Base-by-base conservation (phyloP, 2,113 vertebrate species). In the Macheiramphus alcinus region DNA sequence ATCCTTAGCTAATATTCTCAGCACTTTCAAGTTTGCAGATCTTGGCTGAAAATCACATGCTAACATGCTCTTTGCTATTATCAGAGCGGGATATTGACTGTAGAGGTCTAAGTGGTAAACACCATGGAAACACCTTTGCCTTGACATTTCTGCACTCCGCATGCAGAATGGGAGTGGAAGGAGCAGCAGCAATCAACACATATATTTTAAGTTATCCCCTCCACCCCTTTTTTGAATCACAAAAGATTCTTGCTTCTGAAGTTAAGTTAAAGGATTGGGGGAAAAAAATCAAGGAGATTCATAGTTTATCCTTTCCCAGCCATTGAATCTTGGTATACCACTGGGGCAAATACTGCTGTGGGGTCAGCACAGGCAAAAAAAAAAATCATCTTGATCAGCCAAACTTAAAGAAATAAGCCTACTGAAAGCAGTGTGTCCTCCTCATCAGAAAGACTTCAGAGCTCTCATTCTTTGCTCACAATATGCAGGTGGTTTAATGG, bases 61-160 rank as follows among this genome's bases (percentile, higher is more conserved):
- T 91, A 91, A 68, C 43, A 16, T n/a, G 62, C 14, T 62, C 78
- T 91, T 72, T 89, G 76, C 62, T 66, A 17, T 93, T 91, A 95
- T 38, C 62, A 80, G 78, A 80, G 70, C 0, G 3, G 62, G 84
- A 75, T 94, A 95, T 84, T 79, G 73, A 95, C 86, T 97, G 65
- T 43, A 73, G 74, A 95, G 80, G 86, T 76, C 73, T 95, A 80
- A 79, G 88, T 16, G 48, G 89, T 87, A 95, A 96, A 95, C 84
- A 85, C 87, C 89, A 93, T 82, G 91, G 91, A 96, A 97, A 97
- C 81, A 96, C 91, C 84, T 96, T 95, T 91, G 89, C 84, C 58
- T 95, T 90, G 86, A 78, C 80, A 80, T 87, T 96, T 94, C 78
- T 62, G 58, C 38, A 29, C 78, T 88, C 78, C 0, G 20, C 61